Base-by-base conservation (phyloP, 2,888 invertebrate genomes). In the Calliopum simillimum region DNA sequence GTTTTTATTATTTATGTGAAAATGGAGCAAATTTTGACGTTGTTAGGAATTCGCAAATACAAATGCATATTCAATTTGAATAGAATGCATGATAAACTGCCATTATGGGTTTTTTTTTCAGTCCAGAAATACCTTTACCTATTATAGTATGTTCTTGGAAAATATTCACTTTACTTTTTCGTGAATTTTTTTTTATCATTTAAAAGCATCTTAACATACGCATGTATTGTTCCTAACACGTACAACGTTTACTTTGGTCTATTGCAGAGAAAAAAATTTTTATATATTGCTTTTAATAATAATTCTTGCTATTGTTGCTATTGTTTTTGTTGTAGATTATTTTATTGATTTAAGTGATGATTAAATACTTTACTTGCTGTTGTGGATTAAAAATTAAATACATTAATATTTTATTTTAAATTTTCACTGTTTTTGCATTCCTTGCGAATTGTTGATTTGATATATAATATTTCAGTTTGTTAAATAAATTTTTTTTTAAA, bases 221-320 rank as follows among this genome's bases (percentile, higher is more conserved):
- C 14, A 44, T 47, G 16, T 19, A n/a, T 6, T 23, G 33, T 16
- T 13, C 67, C 67, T 49, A 78, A 78, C 78, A 79, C 70, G 76
- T 78, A 79, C 84, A 84, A 80, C 83, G 84, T 83, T 84, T 80
- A 83, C 84, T 84, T 84, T 84, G 84, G 84, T 79, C 84, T 84
- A 84, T 84, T 84, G 83, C 76, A 78, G 55, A 73, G 68, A 63
- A 46, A 70, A n/a, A 74, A 74, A 74, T 74, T 74, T 74, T 72
- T 62, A 72, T 75, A 75, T 75, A 75, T 75, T 70, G 70, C 75
- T 62, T n/a, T n/a, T n/a, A n/a, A n/a, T 62, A 75, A 72, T 74
- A 67, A 71, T 73, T 69, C 65, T 59, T 75, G 72, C 71, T 75
- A 72, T 75, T 76, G 75, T 77, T 71, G 59, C 33, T 65, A 65